These are phyloP conservation scores for Dromius quadrimaculatus DNA, from an alignment of 2,888 invertebrate species.

Conservation along the genomic window DNA sequence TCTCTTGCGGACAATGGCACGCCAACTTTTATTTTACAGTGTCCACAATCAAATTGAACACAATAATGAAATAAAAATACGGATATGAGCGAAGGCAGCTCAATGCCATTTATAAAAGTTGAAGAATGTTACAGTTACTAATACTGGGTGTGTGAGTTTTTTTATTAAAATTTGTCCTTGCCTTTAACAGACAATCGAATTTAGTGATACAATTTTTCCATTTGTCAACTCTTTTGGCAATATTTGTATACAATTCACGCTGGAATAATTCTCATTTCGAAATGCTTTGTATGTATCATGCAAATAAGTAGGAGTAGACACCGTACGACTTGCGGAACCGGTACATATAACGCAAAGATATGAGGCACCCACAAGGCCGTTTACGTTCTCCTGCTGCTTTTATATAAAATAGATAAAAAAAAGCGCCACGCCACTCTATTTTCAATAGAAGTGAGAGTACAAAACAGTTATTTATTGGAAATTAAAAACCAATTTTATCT, in stretches of 20 bases:
- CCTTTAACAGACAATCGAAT: not conserved
- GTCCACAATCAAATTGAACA: too few relatives aligned
- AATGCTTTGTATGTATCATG: slow-evolving; percentile 5
- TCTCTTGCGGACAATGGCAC: not conserved
- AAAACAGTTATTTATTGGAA: too few relatives aligned
- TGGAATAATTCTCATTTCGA: not conserved
- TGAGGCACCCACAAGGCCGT: slow-evolving; percentile 26
- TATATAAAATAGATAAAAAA: slow-evolving; percentile 23
- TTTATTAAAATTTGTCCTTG: not conserved
- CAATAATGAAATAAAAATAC: too few relatives aligned
- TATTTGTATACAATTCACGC: not conserved
- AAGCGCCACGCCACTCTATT: slow-evolving; percentile 11
- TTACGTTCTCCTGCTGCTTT: slow-evolving; percentile 10
- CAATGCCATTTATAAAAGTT: slow-evolving; percentile 36
- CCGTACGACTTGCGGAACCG: slow-evolving; percentile 22
- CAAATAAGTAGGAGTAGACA: slow-evolving; percentile 11
- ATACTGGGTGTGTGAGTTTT: slow-evolving; percentile 13
- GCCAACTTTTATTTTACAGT: too few relatives aligned
- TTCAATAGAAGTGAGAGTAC: slow-evolving; percentile 27
- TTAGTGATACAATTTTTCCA: too few relatives aligned
- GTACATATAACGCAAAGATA: slow-evolving; percentile 8
- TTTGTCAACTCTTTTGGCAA: too few relatives aligned
- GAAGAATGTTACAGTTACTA: slow-evolving; percentile 31
- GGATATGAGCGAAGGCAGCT: slow-evolving; percentile 33
- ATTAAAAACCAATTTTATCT: too few relatives aligned